Percentiles rank a stretch among this genome's conserved stretches.
Evolutionary conservation across 2,113 vertebrate genomes (phyloP).

Genomic region (Tylochromis polylepis): DNA sequence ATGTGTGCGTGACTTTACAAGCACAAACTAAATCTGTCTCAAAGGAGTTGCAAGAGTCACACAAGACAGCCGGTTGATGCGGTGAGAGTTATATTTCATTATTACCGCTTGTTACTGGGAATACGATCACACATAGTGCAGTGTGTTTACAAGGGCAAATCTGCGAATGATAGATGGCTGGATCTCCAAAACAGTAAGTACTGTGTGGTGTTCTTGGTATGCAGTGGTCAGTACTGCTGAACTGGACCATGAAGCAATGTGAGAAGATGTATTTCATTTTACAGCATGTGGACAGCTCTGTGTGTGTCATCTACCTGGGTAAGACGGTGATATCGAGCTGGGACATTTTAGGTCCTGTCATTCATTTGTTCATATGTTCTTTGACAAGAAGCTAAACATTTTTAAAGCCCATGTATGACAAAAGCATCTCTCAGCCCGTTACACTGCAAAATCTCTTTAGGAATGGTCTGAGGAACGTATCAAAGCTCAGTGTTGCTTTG

Average conservation of each 20-base stretch:
- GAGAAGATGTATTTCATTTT: background rate
- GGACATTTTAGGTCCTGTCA: background rate
- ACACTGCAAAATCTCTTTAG: background rate
- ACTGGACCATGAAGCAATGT: background rate
- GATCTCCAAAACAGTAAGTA: background rate
- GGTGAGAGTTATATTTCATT: background rate
- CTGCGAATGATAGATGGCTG: background rate
- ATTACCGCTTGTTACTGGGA: background rate
- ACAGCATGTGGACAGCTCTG: background rate
- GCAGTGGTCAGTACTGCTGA: background rate
- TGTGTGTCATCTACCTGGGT: background rate
- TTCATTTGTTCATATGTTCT: no score
- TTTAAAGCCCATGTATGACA: no score
- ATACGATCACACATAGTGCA: background rate
- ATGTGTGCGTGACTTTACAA: background rate
- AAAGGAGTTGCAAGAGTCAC: background rate
- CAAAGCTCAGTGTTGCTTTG: background rate
- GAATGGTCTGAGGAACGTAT: background rate
- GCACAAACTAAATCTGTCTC: background rate
- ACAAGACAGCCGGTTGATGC: background rate
- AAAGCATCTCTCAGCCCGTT: fast-evolving
- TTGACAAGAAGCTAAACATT: no score
- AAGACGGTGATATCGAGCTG: background rate
- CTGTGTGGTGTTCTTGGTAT: background rate
- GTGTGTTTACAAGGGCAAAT: background rate